Evolutionary conservation across 2,113 vertebrate genomes (phyloP).

Genomic region (Cebidichthys violaceus): DNA sequence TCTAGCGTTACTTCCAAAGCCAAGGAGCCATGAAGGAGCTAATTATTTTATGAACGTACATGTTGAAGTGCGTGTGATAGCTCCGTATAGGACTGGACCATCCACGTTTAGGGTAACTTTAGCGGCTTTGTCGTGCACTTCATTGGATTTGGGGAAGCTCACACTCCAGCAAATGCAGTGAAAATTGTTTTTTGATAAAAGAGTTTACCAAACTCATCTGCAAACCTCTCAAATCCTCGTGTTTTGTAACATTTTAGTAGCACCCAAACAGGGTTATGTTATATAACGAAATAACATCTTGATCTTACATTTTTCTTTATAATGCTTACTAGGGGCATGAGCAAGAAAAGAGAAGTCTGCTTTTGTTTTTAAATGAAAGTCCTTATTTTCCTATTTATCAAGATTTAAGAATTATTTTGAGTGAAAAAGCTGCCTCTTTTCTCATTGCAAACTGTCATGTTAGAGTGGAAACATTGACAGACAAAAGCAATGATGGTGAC

Average conservation of each 20-base stretch:
- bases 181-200: not conserved
- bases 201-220: not conserved
- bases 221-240: not conserved
- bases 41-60: not conserved
- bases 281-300: not conserved
- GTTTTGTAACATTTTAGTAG: not conserved
- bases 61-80: not conserved
- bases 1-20: not conserved
- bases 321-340: not conserved
- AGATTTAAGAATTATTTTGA: not conserved
- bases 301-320: not conserved
- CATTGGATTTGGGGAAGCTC: not conserved
- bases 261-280: not conserved
- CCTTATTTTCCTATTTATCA: not conserved
- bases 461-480: not conserved
- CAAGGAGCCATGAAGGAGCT: not conserved
- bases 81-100: not conserved
- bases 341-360: not conserved
- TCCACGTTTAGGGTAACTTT: not conserved
- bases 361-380: not conserved
- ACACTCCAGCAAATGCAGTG: not conserved
- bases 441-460: not conserved
- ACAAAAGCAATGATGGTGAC: not conserved
- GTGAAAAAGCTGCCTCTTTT: not conserved
- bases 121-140: not conserved